A percentile compares a stretch with the other conserved stretches of the same genome.
Evolutionary conservation across 1,140 invertebrate species (phyloP).

Genomic region (Bombus superbus): DNA sequence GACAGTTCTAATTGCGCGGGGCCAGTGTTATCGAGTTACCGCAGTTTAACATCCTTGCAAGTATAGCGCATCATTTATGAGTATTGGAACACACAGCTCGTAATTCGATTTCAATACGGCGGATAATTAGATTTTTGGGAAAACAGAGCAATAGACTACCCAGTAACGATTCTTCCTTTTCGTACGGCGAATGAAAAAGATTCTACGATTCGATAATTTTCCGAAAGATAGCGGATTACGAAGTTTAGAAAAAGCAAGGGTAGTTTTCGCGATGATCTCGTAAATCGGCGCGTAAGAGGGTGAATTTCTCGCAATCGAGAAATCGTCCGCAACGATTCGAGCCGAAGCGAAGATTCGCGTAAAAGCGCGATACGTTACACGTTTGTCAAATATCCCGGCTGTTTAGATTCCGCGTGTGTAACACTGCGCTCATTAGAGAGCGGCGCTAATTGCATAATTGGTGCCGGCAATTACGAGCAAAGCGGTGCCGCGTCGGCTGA

Average conservation of each 20-base stretch:
- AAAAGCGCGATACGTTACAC: neutral
- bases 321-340: too few relatives aligned
- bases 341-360: neutral
- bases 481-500: slow-evolving; percentile 67
- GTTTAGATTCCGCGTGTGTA: slow-evolving; percentile 68
- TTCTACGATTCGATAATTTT: neutral
- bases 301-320: neutral
- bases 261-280: too few relatives aligned
- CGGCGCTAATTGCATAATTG: slow-evolving; percentile 76
- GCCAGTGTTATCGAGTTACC: slow-evolving; percentile 38
- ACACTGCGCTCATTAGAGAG: slow-evolving; percentile 66
- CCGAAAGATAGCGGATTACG: neutral
- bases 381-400: slow-evolving; percentile 37
- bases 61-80: slow-evolving; percentile 13
- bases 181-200: neutral
- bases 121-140: neutral
- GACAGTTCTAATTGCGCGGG: slow-evolving; percentile 43
- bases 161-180: neutral
- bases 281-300: neutral
- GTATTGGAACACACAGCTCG: neutral
- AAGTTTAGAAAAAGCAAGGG: too few relatives aligned
- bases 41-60: slow-evolving; percentile 32
- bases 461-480: slow-evolving; percentile 65
- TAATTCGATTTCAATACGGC: neutral
- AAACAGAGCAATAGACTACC: too few relatives aligned